phyloP scores from a whole-genome alignment of 30 jellyfish, hydroid and myxozoan genomes.

The Chironex yamaguchii region DNA sequence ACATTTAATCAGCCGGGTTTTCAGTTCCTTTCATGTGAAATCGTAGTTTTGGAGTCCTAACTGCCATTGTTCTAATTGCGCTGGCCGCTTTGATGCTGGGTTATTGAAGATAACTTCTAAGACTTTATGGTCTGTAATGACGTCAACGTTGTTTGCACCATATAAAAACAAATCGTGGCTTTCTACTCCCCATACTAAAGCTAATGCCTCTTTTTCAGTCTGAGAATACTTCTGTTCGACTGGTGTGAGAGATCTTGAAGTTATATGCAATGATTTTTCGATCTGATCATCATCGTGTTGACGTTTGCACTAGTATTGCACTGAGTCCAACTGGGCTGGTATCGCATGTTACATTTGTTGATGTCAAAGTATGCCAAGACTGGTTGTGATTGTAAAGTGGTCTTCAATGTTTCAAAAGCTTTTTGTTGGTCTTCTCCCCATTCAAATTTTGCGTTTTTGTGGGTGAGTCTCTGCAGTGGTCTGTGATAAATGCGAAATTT shows the following conservation, averaged over 20 bases:
- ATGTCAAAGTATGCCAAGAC: conserved; percentile 56
- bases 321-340: too few relatives aligned
- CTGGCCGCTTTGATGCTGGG: conserved; percentile 1
- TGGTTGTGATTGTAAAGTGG: conserved; percentile 30
- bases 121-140: background rate
- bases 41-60: background rate
- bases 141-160: background rate
- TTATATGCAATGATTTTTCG: too few relatives aligned
- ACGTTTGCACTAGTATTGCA: too few relatives aligned
- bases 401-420: conserved; percentile 36
- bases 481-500: conserved; percentile 6
- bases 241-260: too few relatives aligned
- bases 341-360: too few relatives aligned
- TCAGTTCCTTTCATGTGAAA: conserved; percentile 9
- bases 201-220: too few relatives aligned
- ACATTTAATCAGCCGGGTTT: conserved; percentile 3
- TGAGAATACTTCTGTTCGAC: too few relatives aligned
- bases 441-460: conserved; percentile 17
- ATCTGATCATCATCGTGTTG: too few relatives aligned
- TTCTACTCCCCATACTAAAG: conserved; percentile 8
- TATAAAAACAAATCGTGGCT: background rate
- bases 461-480: conserved; percentile 42
- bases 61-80: conserved; percentile 18
- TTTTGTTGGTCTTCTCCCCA: conserved; percentile 55
- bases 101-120: conserved; percentile 2